phyloP scores from a whole-genome alignment of 2,797 vertebrate genomes.

The Enteromius paludinosus region DNA sequence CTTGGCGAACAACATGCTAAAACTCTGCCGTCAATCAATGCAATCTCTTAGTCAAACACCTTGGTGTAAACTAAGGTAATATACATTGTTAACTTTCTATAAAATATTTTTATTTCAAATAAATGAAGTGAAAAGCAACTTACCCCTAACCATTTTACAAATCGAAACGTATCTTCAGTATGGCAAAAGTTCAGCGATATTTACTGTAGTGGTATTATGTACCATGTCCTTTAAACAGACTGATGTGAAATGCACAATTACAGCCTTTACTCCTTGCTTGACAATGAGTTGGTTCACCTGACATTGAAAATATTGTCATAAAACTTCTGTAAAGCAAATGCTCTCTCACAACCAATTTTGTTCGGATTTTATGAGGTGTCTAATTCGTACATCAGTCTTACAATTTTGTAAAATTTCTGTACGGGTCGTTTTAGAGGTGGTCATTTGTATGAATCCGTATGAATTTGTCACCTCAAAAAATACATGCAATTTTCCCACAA shows the following conservation, averaged over 20 bases:
- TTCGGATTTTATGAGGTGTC: background rate
- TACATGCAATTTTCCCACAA: too few species aligned
- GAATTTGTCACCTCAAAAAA: background rate
- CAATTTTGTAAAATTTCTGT: background rate
- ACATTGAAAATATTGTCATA: background rate
- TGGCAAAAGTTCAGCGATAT: background rate
- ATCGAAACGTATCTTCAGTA: background rate
- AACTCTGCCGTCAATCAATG: background rate
- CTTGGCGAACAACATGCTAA: background rate
- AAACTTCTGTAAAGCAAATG: background rate
- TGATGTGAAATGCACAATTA: background rate
- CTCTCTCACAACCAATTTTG: background rate
- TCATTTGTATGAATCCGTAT: rapidly evolving
- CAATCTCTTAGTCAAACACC: background rate
- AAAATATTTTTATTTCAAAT: background rate
- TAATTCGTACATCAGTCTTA: background rate
- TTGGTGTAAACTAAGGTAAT: background rate
- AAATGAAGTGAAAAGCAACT: background rate
- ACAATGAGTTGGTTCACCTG: background rate
- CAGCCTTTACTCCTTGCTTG: background rate
- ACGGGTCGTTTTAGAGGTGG: background rate
- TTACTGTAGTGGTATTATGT: background rate
- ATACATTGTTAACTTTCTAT: background rate
- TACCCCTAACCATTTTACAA: background rate
- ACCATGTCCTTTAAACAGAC: background rate